Conservation (phyloP, 2,888 invertebrate genomes). For the Sesamia inferens region DNA sequence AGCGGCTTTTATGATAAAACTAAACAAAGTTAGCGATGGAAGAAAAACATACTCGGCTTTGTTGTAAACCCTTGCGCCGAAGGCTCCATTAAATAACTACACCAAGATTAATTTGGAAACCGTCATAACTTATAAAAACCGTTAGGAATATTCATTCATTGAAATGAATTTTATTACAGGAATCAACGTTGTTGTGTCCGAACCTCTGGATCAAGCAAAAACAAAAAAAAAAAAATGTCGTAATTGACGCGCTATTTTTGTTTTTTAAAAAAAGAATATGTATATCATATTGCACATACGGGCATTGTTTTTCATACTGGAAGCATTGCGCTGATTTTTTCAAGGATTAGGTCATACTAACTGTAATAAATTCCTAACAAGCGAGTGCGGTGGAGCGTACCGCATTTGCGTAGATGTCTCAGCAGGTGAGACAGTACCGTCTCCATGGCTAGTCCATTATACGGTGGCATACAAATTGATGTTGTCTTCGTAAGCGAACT, state of each 20-base stretch:
- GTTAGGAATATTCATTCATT: no score
- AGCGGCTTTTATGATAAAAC: conserved; percentile 36
- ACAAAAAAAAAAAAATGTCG: neutral
- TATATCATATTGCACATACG: neutral
- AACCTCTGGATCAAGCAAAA: neutral
- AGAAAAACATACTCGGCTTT: conserved; percentile 8
- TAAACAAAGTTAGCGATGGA: conserved; percentile 34
- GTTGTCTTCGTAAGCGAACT: conserved; percentile 23
- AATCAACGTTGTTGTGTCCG: neutral
- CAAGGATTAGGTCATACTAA: neutral
- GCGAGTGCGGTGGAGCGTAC: neutral
- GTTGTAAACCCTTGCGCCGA: conserved; percentile 10
- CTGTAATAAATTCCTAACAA: conserved; percentile 2
- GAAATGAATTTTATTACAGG: neutral
- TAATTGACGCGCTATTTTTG: neutral
- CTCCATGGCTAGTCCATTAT: conserved; percentile 1
- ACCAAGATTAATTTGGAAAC: neutral
- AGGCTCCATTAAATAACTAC: conserved; percentile 1
- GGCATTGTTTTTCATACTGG: neutral
- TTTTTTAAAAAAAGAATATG: neutral
- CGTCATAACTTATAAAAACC: neutral
- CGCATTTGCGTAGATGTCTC: neutral
- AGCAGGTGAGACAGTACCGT: conserved; percentile 3
- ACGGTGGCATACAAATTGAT: conserved; percentile 30
- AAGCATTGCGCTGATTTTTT: neutral